Base-by-base conservation (phyloP, 2,888 invertebrate genomes). In the Aplocera efformata region DNA sequence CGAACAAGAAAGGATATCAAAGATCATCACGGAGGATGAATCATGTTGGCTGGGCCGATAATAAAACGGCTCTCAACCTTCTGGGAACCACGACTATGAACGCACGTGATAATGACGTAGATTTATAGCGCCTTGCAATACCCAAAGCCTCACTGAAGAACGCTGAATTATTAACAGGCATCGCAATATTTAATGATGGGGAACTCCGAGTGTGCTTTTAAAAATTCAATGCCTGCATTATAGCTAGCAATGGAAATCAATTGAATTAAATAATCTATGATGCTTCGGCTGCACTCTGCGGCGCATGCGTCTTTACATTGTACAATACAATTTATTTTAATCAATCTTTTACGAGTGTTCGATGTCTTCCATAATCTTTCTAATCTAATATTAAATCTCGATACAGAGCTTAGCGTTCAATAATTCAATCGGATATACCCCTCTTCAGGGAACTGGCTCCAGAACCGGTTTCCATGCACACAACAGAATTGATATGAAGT, bases 11-110 rank as follows among this genome's bases (percentile, higher is more conserved):
- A 71, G 70, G 72, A 73, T 79, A 82, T 81, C 80, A 77, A 60
- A 79, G 73, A 80, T 76, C 72, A 75, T 72, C 71, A 64, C 48
- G 50, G 36, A 34, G 46, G 64, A 72, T 80, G 81, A 80, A 72
- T 79, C 79, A 81, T 70, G 68, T 51, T 59, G 68, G 52, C 59
- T 53, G 48, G 53, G 47, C 48, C 53, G 54, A 61, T 66, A 61
- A 68, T 69, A 72, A 72, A 70, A 67, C 66, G 57, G 56, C 59
- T 60, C 45, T 50, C 67, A 66, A 64, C 79, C 77, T 82, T 82
- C 82, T 69, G 55, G 59, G 82, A 82, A 82, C 49, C 62, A 61
- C 67, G 56, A 58, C 54, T 60, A 61, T 35, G 56, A 45, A 36
- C 43, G 45, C 49, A 62, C 62, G 60, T 68, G 65, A 50, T 53